Conservation (phyloP, 2,797 vertebrate species). For the Cirrhinus mrigala region DNA sequence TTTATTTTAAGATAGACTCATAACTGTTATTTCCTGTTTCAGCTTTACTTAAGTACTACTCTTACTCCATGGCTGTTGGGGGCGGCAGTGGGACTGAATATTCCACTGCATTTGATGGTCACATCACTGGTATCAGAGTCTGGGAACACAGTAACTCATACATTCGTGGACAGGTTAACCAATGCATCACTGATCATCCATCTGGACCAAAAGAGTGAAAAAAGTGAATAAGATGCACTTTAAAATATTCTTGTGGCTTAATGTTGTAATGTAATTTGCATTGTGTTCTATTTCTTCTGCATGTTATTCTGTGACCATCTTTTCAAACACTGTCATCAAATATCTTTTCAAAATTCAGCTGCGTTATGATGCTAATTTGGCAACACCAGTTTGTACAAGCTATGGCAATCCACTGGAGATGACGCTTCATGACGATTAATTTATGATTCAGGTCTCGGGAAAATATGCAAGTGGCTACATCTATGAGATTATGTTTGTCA, state of each 20-base stretch:
- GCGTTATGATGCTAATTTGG: conserved; percentile 30
- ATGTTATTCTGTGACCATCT: not conserved
- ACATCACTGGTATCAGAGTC: not conserved
- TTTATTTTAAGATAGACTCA: not conserved
- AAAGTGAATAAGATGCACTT: too few species aligned
- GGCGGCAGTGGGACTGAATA: not conserved
- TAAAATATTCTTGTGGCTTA: too few species aligned
- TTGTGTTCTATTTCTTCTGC: too few species aligned
- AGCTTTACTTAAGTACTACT: conserved; percentile 9
- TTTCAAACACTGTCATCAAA: not conserved
- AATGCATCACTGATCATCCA: not conserved
- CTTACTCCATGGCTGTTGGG: not conserved
- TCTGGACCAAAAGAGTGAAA: too few species aligned
- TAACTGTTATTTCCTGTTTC: not conserved
- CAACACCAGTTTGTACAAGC: not conserved
- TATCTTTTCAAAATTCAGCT: conserved; percentile 58
- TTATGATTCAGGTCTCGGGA: conserved; percentile 64
- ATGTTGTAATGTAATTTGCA: too few species aligned
- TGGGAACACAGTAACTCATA: not conserved
- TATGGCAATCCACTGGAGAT: fast-evolving
- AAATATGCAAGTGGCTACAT: conserved; percentile 58
- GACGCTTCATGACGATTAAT: conserved; percentile 46
- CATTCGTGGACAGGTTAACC: not conserved
- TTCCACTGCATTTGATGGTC: not conserved
- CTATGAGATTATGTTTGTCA: conserved; percentile 59